Evolutionary conservation across 2,797 vertebrate genomes (phyloP).

Genomic region (Odontamblyopus rebecca): DNA sequence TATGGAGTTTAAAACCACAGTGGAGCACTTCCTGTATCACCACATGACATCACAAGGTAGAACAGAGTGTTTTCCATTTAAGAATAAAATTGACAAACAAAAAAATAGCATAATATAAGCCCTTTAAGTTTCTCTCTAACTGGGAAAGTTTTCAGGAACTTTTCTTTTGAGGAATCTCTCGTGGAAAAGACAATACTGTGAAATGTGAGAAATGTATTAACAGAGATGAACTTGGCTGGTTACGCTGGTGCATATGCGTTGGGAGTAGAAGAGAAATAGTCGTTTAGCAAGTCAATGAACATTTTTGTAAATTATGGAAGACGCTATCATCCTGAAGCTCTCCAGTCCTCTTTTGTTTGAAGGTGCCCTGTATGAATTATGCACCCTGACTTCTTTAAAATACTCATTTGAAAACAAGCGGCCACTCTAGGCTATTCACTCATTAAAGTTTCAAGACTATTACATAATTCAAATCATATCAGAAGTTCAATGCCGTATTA

Average conservation of each 20-base stretch:
- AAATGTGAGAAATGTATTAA: conserved; percentile 17
- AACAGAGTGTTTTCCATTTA: too few species aligned
- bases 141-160: conserved; percentile 27
- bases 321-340: conserved; percentile 3
- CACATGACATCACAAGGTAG: too few species aligned
- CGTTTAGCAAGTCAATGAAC: conserved; percentile 6
- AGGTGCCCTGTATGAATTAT: conserved; percentile 29
- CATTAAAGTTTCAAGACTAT: conserved; percentile 27
- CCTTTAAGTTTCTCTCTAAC: conserved; percentile 21
- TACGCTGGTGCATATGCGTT: conserved; percentile 10
- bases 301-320: conserved; percentile 5
- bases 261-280: not conserved
- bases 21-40: too few species aligned
- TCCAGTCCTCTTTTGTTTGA: conserved; percentile 15
- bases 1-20: too few species aligned
- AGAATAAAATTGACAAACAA: too few species aligned
- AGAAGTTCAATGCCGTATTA: not conserved
- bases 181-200: conserved; percentile 1
- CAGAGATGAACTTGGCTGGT: conserved; percentile 27
- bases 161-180: conserved; percentile 27
- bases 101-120: too few species aligned
- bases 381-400: conserved; percentile 22
- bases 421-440: conserved; percentile 15
- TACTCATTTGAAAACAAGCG: conserved; percentile 22
- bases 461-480: conserved; percentile 33